phyloP scores from a whole-genome alignment of 53 echinoderm and acorn worm species.

The Astropecten irregularis region DNA sequence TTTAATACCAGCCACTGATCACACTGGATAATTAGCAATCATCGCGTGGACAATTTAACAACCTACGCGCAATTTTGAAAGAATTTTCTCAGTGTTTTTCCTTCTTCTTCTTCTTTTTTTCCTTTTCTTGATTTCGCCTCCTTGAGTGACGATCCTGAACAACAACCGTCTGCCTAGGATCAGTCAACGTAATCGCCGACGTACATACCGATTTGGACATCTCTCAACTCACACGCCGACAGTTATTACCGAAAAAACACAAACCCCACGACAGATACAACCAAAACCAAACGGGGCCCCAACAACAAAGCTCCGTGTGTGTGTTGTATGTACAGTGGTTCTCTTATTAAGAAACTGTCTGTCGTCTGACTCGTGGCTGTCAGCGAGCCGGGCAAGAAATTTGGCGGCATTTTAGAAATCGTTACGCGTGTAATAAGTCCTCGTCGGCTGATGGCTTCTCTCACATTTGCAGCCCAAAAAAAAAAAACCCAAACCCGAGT shows the following conservation, averaged over 20 bases:
- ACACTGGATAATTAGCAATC: too few relatives aligned
- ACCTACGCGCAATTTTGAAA: too few relatives aligned
- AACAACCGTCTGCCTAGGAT: slow-evolving; percentile 32
- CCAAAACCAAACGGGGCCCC: not conserved
- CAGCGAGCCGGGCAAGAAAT: slow-evolving; percentile 21
- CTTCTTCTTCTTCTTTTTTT: too few relatives aligned
- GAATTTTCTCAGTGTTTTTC: too few relatives aligned
- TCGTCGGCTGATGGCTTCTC: slow-evolving; percentile 36
- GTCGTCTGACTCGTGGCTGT: slow-evolving; percentile 45
- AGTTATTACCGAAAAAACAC: slow-evolving; percentile 29
- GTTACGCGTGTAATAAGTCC: slow-evolving; percentile 40
- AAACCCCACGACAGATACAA: too few relatives aligned
- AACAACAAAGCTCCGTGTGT: slow-evolving; percentile 1
- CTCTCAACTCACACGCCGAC: slow-evolving; percentile 22
- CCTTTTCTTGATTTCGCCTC: too few relatives aligned
- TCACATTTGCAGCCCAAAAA: slow-evolving; percentile 29
- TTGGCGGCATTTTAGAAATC: slow-evolving; percentile 59
- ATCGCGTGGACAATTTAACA: too few relatives aligned
- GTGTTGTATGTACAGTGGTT: not conserved
- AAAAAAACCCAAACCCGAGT: too few relatives aligned
- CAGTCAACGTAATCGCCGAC: slow-evolving; percentile 5
- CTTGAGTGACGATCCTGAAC: not conserved
- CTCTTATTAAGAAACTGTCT: slow-evolving; percentile 27
- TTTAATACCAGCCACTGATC: too few relatives aligned
- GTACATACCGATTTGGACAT: slow-evolving; percentile 24